Conservation (phyloP, 2,888 invertebrate species). For the Merodon equestris region DNA sequence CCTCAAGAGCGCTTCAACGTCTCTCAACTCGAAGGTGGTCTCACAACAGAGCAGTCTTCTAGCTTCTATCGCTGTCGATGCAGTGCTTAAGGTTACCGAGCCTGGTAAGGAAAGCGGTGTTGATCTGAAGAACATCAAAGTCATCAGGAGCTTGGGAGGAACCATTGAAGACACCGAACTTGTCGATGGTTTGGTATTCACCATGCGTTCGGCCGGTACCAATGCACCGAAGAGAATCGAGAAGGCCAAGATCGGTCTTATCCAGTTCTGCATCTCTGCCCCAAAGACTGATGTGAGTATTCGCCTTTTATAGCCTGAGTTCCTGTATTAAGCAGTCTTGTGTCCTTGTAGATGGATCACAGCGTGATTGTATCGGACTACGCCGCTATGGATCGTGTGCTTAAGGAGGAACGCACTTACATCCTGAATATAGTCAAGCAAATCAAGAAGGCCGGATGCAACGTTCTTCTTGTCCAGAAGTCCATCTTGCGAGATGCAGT, state of each 20-base stretch:
- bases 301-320: not conserved
- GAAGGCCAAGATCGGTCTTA: constrained; percentile 98
- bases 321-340: not conserved
- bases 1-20: constrained; percentile 97
- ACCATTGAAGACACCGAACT: constrained; percentile 98
- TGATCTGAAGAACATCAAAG: constrained; percentile 96
- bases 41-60: constrained; percentile 97
- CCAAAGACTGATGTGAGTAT: constrained; percentile 96
- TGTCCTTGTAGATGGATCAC: constrained; percentile 90
- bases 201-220: constrained; percentile 91
- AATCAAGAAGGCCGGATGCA: constrained; percentile 99
- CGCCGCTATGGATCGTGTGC: constrained; percentile 99
- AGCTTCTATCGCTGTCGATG: constrained; percentile 98
- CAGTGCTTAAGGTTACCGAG: constrained; percentile 87
- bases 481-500: constrained; percentile 93
- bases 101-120: constrained; percentile 86
- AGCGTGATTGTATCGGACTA: constrained; percentile 98
- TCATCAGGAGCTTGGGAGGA: constrained; percentile 97
- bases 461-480: constrained; percentile 94
- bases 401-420: constrained; percentile 98
- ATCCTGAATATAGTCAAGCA: constrained; percentile 99
- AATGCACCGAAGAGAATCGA: constrained; percentile 96
- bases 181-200: constrained; percentile 96
- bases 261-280: constrained; percentile 99
- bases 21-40: constrained; percentile 99